Conservation (phyloP, 2,888 invertebrate genomes). For the Cybosia mesomella region DNA sequence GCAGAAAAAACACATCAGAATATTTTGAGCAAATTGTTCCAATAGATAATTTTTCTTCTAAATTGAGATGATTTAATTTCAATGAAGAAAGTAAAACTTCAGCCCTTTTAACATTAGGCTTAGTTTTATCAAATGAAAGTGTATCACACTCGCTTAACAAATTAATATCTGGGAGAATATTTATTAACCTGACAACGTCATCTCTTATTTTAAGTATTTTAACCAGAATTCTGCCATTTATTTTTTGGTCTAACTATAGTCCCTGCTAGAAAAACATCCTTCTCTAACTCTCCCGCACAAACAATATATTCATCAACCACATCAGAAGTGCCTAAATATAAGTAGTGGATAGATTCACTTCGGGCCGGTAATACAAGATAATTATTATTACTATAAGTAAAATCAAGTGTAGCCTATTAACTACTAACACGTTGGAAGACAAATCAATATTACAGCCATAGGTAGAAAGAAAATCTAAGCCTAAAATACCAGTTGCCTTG, state of each 20-base stretch:
- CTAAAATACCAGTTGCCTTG: too few species aligned
- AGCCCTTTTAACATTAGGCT: not conserved
- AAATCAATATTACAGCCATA: too few species aligned
- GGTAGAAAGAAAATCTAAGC: too few species aligned
- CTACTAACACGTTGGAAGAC: too few species aligned
- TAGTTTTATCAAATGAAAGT: not conserved
- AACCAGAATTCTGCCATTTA: not conserved
- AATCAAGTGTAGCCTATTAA: too few species aligned
- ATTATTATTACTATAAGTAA: too few species aligned
- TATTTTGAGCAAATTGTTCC: constrained; percentile 7
- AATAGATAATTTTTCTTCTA: not conserved
- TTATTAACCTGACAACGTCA: not conserved
- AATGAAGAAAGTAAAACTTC: not conserved
- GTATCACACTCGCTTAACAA: not conserved
- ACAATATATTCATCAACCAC: not conserved
- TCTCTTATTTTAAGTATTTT: not conserved
- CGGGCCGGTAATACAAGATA: not conserved
- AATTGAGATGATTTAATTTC: not conserved
- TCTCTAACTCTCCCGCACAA: not conserved
- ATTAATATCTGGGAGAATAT: not conserved
- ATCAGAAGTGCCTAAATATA: not conserved
- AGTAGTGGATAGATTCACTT: constrained; percentile 2
- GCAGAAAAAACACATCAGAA: constrained; percentile 4
- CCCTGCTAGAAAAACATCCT: constrained; percentile 10
- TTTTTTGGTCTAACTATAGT: constrained; percentile 2